These are phyloP conservation scores for Aporrectodea caliginosa DNA, from an alignment of 1,140 invertebrate genomes.

Conservation along the genomic window DNA sequence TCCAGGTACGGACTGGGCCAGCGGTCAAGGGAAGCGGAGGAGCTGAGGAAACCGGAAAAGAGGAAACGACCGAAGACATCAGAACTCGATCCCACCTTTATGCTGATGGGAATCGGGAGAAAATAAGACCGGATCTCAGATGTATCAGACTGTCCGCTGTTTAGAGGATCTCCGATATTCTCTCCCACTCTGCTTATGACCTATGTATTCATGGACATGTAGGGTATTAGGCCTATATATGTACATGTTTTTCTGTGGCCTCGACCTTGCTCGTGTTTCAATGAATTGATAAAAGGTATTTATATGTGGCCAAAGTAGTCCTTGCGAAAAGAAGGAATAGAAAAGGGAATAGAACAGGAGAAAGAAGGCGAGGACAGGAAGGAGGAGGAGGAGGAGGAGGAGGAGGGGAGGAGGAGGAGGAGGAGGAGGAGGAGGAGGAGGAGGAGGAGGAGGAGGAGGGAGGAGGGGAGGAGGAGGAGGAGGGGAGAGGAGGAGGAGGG, in stretches of 20 bases:
- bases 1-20: too few relatives aligned
- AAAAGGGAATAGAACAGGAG: not conserved
- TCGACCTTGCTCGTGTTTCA: too few relatives aligned
- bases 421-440: not conserved
- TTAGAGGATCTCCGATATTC: too few relatives aligned
- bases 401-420: not conserved
- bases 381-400: not conserved
- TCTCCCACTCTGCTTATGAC: too few relatives aligned
- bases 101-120: not conserved
- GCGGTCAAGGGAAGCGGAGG: too few relatives aligned
- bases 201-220: too few relatives aligned
- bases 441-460: not conserved
- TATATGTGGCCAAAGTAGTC: not conserved
- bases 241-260: too few relatives aligned
- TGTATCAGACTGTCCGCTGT: too few relatives aligned
- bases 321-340: not conserved
- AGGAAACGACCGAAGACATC: too few relatives aligned
- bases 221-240: too few relatives aligned
- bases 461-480: not conserved
- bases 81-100: not conserved
- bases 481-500: not conserved
- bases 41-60: too few relatives aligned
- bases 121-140: too few relatives aligned
- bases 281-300: slow-evolving; percentile 1
- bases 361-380: not conserved